Evolutionary conservation across 2,888 invertebrate genomes (phyloP).

Genomic region (Agrochola litura): DNA sequence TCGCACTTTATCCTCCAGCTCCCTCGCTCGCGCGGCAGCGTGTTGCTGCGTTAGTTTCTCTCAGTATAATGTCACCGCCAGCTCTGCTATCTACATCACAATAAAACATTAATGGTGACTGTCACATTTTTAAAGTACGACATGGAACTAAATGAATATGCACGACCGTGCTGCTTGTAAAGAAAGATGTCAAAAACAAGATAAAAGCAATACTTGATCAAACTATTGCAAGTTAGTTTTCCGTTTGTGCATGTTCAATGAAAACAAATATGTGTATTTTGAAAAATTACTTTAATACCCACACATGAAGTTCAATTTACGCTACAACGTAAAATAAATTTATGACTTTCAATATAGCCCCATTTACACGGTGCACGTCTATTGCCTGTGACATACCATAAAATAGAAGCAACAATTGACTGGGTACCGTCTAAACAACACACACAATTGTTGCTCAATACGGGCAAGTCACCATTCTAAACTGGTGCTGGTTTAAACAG

Average conservation of each 20-base stretch:
- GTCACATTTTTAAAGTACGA: not conserved
- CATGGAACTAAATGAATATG: not conserved
- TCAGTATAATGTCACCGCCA: conserved; percentile 52
- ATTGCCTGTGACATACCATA: not conserved
- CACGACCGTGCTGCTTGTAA: no score
- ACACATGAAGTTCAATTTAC: no score
- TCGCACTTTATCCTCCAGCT: conserved; percentile 94
- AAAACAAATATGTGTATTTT: no score
- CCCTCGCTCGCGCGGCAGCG: conserved; percentile 89
- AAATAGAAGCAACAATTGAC: not conserved
- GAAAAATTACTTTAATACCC: no score
- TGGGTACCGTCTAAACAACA: not conserved
- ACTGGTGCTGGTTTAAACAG: no score
- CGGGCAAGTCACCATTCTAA: no score
- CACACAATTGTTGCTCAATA: not conserved
- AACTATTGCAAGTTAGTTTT: not conserved
- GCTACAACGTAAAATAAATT: not conserved
- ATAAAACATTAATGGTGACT: no score
- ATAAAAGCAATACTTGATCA: not conserved
- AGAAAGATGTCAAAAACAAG: no score
- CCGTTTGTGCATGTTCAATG: not conserved
- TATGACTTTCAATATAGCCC: not conserved
- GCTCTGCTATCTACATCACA: no score
- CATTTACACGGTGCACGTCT: not conserved
- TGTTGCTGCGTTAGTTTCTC: conserved; percentile 88